Percentiles rank a stretch among this genome's conserved stretches.
phyloP scores from a whole-genome alignment of 2,888 invertebrate species.

The Halictus ligatus region DNA sequence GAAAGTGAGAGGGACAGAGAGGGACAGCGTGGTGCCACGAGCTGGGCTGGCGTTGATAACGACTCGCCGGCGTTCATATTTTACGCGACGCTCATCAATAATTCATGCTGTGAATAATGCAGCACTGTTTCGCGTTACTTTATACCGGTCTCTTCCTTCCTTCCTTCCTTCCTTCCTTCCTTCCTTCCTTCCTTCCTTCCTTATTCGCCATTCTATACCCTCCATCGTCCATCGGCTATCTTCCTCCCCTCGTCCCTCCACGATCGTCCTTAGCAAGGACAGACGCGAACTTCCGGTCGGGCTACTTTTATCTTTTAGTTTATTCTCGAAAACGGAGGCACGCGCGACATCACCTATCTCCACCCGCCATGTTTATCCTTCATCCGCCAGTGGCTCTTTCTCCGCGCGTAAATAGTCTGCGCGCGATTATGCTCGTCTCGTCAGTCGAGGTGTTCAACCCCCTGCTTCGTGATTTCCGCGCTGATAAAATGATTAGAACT shows the following conservation, averaged over 20 bases:
- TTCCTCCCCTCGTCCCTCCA: not conserved
- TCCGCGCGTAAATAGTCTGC: slow-evolving; percentile 28
- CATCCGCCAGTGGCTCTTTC: not conserved
- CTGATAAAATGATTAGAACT: too few species aligned
- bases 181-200: not conserved
- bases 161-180: slow-evolving; percentile 21
- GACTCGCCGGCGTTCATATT: slow-evolving; percentile 83
- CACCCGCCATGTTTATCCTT: not conserved
- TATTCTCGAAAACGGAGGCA: slow-evolving; percentile 62
- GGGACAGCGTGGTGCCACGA: slow-evolving; percentile 51
- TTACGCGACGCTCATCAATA: slow-evolving; percentile 83
- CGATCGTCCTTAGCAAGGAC: slow-evolving; percentile 3
- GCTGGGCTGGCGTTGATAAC: slow-evolving; percentile 81
- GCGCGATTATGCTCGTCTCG: slow-evolving; percentile 14
- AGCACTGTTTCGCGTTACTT: slow-evolving; percentile 82
- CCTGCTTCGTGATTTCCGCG: too few species aligned
- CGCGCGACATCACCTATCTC: slow-evolving; percentile 22
- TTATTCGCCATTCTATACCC: not conserved
- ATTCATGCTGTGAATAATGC: slow-evolving; percentile 84
- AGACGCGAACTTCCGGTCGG: slow-evolving; percentile 56
- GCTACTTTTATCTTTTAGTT: slow-evolving; percentile 65
- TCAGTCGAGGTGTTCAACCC: too few species aligned
- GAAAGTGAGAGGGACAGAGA: slow-evolving; percentile 38
- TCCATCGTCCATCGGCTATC: not conserved
- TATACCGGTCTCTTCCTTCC: slow-evolving; percentile 67